phyloP scores from a whole-genome alignment of 2,113 vertebrate genomes.

The Rhinopithecus roxellana region DNA sequence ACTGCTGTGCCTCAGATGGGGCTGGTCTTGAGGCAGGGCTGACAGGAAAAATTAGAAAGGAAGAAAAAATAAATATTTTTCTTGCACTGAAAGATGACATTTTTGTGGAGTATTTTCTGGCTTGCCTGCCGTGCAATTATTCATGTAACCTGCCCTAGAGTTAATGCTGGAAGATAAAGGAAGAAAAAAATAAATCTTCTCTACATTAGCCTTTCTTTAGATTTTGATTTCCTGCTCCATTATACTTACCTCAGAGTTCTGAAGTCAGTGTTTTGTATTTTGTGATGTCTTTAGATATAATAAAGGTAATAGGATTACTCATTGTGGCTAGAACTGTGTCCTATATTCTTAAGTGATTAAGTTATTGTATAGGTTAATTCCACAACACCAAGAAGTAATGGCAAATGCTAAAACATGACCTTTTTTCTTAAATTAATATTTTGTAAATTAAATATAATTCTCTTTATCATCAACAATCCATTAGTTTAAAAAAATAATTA shows the following conservation, averaged over 20 bases:
- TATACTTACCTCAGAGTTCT: not conserved
- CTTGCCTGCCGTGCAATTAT: not conserved
- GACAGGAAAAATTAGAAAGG: not conserved
- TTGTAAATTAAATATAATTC: constrained; percentile 25
- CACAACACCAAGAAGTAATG: not conserved
- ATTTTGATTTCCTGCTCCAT: not conserved
- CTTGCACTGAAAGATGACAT: not conserved
- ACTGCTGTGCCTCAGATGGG: not conserved
- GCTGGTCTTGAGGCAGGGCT: not conserved
- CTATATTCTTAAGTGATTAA: not conserved
- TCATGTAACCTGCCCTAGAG: not conserved
- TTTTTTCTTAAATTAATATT: constrained; percentile 3
- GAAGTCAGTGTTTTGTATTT: not conserved
- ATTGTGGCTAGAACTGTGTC: not conserved
- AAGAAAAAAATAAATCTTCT: not conserved
- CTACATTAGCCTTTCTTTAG: not conserved
- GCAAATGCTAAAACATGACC: not conserved
- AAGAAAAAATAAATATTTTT: not conserved
- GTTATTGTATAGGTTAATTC: not conserved
- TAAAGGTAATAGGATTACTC: not conserved
- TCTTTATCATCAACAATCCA: not conserved
- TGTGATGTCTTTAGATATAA: not conserved
- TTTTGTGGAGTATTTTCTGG: not conserved
- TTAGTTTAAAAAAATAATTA: not conserved
- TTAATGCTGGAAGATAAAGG: not conserved